These are phyloP conservation scores for Meriones unguiculatus DNA, from an alignment of 2,113 vertebrate species.

Conservation along the genomic window DNA sequence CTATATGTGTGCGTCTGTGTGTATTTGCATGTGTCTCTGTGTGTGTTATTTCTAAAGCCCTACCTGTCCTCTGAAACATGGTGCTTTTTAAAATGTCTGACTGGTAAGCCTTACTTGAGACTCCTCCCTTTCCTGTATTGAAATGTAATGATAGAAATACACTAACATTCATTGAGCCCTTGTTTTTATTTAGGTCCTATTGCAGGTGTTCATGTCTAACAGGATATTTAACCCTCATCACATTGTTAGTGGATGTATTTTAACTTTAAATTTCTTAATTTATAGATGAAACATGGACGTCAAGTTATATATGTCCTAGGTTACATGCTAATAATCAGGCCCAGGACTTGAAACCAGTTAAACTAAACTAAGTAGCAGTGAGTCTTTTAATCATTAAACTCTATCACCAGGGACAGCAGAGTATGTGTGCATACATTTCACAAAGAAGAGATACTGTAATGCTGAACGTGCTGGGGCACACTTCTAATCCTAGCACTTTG, in stretches of 20 bases:
- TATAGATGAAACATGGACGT: constrained; percentile 26
- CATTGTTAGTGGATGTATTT: neutral
- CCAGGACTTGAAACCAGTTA: constrained; percentile 16
- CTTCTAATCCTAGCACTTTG: neutral
- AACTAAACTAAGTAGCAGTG: neutral
- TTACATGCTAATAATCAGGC: neutral
- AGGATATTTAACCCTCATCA: constrained; percentile 2
- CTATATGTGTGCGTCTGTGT: too few relatives aligned
- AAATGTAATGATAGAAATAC: neutral
- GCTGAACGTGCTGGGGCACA: too few relatives aligned
- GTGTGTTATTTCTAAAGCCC: neutral
- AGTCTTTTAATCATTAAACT: neutral
- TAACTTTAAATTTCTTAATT: constrained; percentile 18
- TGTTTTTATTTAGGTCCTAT: neutral
- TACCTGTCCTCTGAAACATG: neutral
- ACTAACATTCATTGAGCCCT: neutral
- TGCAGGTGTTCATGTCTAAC: neutral
- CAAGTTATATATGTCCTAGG: neutral
- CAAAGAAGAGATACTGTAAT: neutral
- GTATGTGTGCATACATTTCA: neutral
- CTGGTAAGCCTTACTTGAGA: neutral
- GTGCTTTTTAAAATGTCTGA: constrained; percentile 17
- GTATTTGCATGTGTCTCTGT: neutral
- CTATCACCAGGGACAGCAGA: neutral
- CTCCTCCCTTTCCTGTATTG: constrained; percentile 26